phyloP scores from a whole-genome alignment of 1,140 invertebrate genomes.

The Chironomus tepperi region DNA sequence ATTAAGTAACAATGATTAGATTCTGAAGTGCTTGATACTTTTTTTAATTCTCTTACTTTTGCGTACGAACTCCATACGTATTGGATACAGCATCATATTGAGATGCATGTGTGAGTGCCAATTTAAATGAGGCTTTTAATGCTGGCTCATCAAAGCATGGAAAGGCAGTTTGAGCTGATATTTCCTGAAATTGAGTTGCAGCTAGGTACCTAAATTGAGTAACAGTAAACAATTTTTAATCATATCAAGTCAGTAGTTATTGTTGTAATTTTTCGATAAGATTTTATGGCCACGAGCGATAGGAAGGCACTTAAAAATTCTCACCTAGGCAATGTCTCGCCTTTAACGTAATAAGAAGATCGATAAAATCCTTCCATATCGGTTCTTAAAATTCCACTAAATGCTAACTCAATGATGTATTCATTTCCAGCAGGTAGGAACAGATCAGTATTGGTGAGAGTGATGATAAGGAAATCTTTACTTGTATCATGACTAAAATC shows the following conservation, averaged over 20 bases:
- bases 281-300: no score
- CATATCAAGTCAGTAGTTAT: not conserved
- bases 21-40: not conserved
- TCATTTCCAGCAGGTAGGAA: not conserved
- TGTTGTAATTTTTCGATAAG: no score
- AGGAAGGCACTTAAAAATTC: not conserved
- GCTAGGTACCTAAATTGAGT: conserved; percentile 43
- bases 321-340: not conserved
- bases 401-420: not conserved
- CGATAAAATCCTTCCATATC: conserved; percentile 24
- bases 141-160: conserved; percentile 73
- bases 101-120: conserved; percentile 42
- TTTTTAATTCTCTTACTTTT: not conserved
- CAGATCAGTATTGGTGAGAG: not conserved
- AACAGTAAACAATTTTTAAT: conserved; percentile 5
- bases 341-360: conserved; percentile 10
- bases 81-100: conserved; percentile 42
- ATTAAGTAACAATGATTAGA: not conserved
- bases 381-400: conserved; percentile 8
- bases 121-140: conserved; percentile 56
- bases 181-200: conserved; percentile 61
- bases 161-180: conserved; percentile 59
- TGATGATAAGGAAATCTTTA: not conserved
- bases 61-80: conserved; percentile 31
- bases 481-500: not conserved